Evolutionary conservation across 2,888 invertebrate genomes (phyloP).

Genomic region (Athetis lepigone): DNA sequence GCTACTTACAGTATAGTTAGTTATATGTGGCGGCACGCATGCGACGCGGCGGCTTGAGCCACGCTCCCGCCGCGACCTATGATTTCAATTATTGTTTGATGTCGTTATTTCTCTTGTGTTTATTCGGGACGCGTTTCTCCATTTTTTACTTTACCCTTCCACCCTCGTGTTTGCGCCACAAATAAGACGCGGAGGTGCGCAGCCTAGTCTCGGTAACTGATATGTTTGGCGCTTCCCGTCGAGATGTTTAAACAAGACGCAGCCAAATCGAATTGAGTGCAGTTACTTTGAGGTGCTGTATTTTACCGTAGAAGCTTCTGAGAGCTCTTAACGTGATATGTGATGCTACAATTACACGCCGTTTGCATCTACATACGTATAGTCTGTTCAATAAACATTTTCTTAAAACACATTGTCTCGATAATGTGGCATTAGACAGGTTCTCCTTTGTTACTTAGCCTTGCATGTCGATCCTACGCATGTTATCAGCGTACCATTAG

Average conservation of each 20-base stretch:
- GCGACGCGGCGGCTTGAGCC: conserved; percentile 70
- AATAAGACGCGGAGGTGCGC: conserved; percentile 81
- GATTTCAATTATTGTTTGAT: conserved; percentile 90
- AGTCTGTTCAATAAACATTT: conserved; percentile 10
- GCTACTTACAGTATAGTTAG: conserved; percentile 23
- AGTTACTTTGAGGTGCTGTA: conserved; percentile 74
- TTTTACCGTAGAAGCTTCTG: conserved; percentile 58
- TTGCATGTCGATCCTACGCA: conserved; percentile 16
- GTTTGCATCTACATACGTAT: conserved; percentile 19
- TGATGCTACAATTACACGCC: conserved; percentile 20
- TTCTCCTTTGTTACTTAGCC: conserved; percentile 17
- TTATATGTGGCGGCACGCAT: conserved; percentile 37
- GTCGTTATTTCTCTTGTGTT: conserved; percentile 88
- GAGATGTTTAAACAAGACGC: conserved; percentile 84
- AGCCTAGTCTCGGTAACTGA: conserved; percentile 81
- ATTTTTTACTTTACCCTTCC: conserved; percentile 86
- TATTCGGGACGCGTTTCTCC: conserved; percentile 85
- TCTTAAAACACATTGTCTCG: conserved; percentile 3
- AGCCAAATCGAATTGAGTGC: conserved; percentile 82
- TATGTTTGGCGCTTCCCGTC: conserved; percentile 80
- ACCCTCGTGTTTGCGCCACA: conserved; percentile 82
- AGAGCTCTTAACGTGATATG: conserved; percentile 43
- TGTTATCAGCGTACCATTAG: conserved; percentile 38
- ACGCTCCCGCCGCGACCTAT: conserved; percentile 77
- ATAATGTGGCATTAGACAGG: conserved; percentile 12